phyloP scores from a whole-genome alignment of 2,888 invertebrate genomes.

The Theretra japonica region DNA sequence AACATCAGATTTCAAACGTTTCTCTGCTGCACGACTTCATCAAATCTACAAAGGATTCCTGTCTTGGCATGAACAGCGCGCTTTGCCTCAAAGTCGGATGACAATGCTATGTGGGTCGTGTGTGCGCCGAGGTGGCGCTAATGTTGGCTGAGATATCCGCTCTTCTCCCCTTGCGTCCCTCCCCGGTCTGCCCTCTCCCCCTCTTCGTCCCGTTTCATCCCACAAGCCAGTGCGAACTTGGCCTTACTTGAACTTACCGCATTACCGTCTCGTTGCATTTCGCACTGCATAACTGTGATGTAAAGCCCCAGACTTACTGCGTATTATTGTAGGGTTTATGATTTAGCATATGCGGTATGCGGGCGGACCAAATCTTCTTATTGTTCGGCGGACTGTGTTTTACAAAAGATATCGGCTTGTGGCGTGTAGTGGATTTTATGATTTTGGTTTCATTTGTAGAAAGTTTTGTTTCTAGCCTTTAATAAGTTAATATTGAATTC shows the following conservation, averaged over 20 bases:
- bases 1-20: background rate
- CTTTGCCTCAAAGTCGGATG: slow-evolving; percentile 7
- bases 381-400: background rate
- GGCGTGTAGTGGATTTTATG: background rate
- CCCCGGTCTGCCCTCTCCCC: background rate
- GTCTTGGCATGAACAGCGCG: slow-evolving; percentile 19
- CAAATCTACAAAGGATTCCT: slow-evolving; percentile 9
- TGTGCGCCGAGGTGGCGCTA: slow-evolving; percentile 27
- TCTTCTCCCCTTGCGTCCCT: background rate
- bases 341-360: background rate
- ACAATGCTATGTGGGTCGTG: slow-evolving; percentile 31
- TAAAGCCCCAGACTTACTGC: background rate
- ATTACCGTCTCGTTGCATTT: slow-evolving; percentile 17
- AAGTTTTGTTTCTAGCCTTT: background rate
- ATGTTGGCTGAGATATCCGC: slow-evolving; percentile 21
- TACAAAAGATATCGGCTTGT: background rate
- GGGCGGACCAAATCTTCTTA: background rate
- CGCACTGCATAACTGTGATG: slow-evolving; percentile 3
- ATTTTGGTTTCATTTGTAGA: background rate
- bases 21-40: background rate
- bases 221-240: background rate
- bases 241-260: slow-evolving; percentile 16
- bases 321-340: background rate
- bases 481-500: too few species aligned
- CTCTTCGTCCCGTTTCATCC: background rate